phyloP scores from a whole-genome alignment of 2,113 vertebrate species.

The Strix uralensis region DNA sequence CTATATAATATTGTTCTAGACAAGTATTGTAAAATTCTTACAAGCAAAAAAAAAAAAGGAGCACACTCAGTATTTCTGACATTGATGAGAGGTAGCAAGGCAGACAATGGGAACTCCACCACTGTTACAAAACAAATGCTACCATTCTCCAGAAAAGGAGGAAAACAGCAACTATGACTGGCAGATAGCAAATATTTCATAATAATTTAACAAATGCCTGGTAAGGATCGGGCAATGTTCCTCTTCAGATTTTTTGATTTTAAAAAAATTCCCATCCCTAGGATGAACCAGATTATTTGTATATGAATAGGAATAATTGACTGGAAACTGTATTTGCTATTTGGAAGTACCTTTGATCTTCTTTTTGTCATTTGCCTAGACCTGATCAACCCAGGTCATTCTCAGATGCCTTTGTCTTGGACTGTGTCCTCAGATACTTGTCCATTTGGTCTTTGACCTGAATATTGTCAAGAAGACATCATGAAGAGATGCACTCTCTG shows the following conservation, averaged over 20 bases:
- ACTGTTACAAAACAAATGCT: background rate
- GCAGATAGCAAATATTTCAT: background rate
- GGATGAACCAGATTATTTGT: background rate
- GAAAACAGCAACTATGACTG: background rate
- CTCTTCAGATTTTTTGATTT: background rate
- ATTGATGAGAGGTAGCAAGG: background rate
- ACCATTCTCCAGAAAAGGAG: background rate
- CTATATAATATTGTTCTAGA: background rate
- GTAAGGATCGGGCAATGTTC: background rate
- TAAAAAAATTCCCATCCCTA: background rate
- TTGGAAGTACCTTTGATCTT: background rate
- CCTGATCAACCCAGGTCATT: background rate
- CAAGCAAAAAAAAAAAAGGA: background rate
- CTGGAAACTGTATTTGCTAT: background rate
- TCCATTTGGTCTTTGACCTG: background rate
- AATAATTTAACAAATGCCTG: background rate
- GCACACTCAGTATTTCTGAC: background rate
- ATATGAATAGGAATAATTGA: background rate
- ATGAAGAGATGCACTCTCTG: background rate
- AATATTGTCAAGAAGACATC: background rate
- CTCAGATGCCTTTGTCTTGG: background rate
- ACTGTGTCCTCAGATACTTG: background rate
- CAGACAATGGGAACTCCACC: background rate
- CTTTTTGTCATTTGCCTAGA: background rate
- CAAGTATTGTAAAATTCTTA: background rate